A percentile compares a stretch with the other conserved stretches of the same genome.
Evolutionary conservation across 1,140 invertebrate genomes (phyloP).

Genomic region (Lerema accius): DNA sequence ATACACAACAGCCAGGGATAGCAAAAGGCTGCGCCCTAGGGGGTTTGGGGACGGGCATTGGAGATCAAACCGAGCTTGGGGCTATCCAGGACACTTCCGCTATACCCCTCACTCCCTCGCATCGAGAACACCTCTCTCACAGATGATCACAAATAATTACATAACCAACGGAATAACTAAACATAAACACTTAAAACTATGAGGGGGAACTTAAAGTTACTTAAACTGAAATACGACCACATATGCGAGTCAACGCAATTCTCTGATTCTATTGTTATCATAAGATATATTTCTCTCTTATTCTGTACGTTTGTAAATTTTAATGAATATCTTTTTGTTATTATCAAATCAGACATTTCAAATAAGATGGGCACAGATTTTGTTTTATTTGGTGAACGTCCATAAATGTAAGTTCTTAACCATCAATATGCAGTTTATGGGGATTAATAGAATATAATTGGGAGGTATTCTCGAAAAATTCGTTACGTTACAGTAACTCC

Average conservation of each 20-base stretch:
- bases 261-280: slow-evolving; percentile 39
- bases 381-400: slow-evolving; percentile 7
- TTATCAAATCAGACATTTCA: slow-evolving; percentile 12
- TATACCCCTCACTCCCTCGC: slow-evolving; percentile 81
- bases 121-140: slow-evolving; percentile 83
- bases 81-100: slow-evolving; percentile 78
- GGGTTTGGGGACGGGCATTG: slow-evolving; percentile 66
- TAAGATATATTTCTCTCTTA: slow-evolving; percentile 43
- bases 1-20: slow-evolving; percentile 81
- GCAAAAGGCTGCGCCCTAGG: slow-evolving; percentile 79
- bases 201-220: slow-evolving; percentile 63
- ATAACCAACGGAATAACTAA: slow-evolving; percentile 74
- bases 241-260: slow-evolving; percentile 49
- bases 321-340: slow-evolving; percentile 30
- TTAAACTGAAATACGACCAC: slow-evolving; percentile 60
- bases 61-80: slow-evolving; percentile 74
- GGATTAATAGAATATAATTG: slow-evolving; percentile 22
- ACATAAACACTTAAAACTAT: slow-evolving; percentile 74
- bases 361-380: slow-evolving; percentile 7
- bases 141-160: slow-evolving; percentile 79
- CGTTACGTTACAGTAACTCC: neutral
- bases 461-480: slow-evolving; percentile 63
- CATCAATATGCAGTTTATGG: slow-evolving; percentile 5
- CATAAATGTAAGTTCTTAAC: slow-evolving; percentile 6
- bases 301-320: slow-evolving; percentile 59